These are phyloP conservation scores for Paragorgia papillata DNA, from an alignment of 92 coral and sea anemone genomes.

Conservation along the genomic window DNA sequence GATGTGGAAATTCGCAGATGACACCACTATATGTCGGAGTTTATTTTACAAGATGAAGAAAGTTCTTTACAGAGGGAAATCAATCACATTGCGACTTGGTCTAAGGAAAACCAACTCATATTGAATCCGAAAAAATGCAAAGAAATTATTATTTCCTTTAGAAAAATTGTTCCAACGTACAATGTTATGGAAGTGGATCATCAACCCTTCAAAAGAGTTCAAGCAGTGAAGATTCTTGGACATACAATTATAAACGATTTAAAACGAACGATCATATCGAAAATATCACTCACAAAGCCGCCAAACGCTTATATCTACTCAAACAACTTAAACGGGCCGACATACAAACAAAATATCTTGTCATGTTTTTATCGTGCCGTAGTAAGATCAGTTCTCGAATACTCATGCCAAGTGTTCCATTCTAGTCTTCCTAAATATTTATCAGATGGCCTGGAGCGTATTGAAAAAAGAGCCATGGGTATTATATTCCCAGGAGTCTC, in stretches of 20 bases:
- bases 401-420: not conserved
- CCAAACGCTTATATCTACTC: slow-evolving; percentile 5
- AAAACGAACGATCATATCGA: not conserved
- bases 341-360: not conserved
- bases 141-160: not conserved
- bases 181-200: no score
- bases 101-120: slow-evolving; percentile 40
- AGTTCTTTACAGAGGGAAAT: slow-evolving; percentile 34
- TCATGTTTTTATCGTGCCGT: not conserved
- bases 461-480: not conserved
- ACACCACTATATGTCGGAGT: no score
- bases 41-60: no score
- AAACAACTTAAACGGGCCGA: slow-evolving; percentile 21
- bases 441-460: slow-evolving; percentile 18
- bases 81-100: slow-evolving; percentile 46
- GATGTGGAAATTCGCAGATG: no score
- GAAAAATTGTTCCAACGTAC: no score
- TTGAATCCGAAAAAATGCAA: no score
- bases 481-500: not conserved
- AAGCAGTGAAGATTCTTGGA: not conserved
- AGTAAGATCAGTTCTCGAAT: slow-evolving; percentile 2
- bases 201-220: no score
- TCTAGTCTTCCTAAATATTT: slow-evolving; percentile 2
- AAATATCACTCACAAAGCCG: not conserved
- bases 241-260: not conserved